Conservation (phyloP, 2,113 vertebrate species). For the Macquaria ambigua region DNA sequence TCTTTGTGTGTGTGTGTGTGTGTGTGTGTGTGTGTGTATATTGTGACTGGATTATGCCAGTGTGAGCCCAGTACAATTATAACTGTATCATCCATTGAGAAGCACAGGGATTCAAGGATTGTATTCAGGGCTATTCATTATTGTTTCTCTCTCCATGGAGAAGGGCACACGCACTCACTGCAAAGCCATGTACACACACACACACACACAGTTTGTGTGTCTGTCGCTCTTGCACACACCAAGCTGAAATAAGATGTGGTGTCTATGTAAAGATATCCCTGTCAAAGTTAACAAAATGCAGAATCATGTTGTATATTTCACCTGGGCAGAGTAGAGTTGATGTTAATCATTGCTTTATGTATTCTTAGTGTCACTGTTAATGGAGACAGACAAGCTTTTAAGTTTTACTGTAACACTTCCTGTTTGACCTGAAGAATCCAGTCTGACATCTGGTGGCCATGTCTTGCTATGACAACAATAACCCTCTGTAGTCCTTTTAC, state of each 20-base stretch:
- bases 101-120: constrained; percentile 31
- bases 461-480: constrained; percentile 40
- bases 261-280: background rate
- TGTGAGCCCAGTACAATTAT: constrained; percentile 75
- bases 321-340: background rate
- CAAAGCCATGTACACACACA: background rate
- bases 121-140: constrained; percentile 19
- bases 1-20: constrained; percentile 37
- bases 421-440: constrained; percentile 24
- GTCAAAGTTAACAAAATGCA: background rate
- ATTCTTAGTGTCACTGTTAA: background rate
- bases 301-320: background rate
- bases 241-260: background rate
- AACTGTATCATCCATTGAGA: constrained; percentile 48
- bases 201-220: background rate
- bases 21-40: constrained; percentile 41
- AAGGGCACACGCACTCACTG: background rate
- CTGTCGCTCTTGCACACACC: background rate
- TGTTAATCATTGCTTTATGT: constrained; percentile 6
- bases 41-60: constrained; percentile 60
- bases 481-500: background rate
- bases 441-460: constrained; percentile 68
- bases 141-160: constrained; percentile 3
- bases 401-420: constrained; percentile 1
- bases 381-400: background rate